phyloP scores from a whole-genome alignment of 2,113 vertebrate genomes.

The Kryptolebias marmoratus region DNA sequence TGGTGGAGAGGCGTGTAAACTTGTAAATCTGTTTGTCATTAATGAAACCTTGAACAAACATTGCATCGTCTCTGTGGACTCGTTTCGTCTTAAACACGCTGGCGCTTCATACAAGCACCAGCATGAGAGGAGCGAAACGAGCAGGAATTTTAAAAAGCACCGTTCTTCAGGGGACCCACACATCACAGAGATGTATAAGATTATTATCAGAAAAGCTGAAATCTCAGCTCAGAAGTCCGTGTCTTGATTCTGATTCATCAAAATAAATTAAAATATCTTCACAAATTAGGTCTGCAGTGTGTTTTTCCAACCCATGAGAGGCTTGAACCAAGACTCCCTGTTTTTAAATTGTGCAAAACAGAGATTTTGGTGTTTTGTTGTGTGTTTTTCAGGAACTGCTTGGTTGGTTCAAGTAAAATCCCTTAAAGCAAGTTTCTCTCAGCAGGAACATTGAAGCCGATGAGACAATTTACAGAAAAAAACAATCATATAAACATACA shows the following conservation, averaged over 20 bases:
- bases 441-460: background rate
- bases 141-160: background rate
- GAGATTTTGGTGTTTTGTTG: background rate
- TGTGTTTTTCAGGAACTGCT: background rate
- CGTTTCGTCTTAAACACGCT: conserved; percentile 25
- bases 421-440: too few species aligned
- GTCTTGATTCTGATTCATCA: background rate
- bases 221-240: too few species aligned
- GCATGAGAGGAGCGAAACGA: conserved; percentile 18
- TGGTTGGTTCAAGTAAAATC: background rate
- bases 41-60: conserved; percentile 49
- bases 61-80: conserved; percentile 44
- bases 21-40: conserved; percentile 38
- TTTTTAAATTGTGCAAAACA: background rate
- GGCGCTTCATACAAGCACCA: conserved; percentile 37
- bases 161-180: background rate
- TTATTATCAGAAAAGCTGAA: too few species aligned
- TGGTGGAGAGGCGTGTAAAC: conserved; percentile 28
- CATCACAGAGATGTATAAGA: background rate
- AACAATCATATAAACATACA: background rate
- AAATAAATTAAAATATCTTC: background rate
- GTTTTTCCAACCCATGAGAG: too few species aligned
- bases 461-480: too few species aligned
- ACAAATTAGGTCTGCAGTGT: too few species aligned
- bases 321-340: background rate